Base-by-base conservation (phyloP, 2,888 invertebrate genomes). In the Acronicta leporina region DNA sequence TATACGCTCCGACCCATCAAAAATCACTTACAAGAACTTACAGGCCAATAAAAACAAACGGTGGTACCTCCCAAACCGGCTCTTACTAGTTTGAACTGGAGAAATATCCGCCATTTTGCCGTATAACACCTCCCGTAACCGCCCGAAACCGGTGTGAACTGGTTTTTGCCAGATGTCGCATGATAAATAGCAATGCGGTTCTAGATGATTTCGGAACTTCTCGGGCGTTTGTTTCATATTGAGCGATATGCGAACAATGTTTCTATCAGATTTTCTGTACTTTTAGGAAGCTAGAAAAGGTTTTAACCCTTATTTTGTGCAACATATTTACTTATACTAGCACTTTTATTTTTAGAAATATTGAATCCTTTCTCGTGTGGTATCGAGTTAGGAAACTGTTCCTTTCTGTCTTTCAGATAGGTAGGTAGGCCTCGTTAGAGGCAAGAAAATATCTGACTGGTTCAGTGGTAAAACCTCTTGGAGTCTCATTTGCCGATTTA, bases 111-210 rank as follows among this genome's bases (percentile, higher is more conserved):
- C 76, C 79, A 74, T 74, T 77, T 80, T 73, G 73, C 67, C 69
- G 63, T 68, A 70, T 75, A 75, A 79, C 79, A 81, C 79, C 77
- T 78, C 76, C 60, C 73, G 63, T 73, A 84, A 82, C 82, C 78
- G 73, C 79, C 80, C 68, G 65, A 71, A 77, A 84, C 86, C 85
- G 82, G 87, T 86, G 85, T 77, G 82, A 87, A 87, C 87, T 75
- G 81, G 81, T 87, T 82, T 73, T 61, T 63, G 73, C 77, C 90
- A 90, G 89, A 87, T 90, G 90, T 83, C 81, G 84, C 87, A 84
- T 87, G 89, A 90, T 87, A 88, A 89, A 90, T 89, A 81, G 88
- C 88, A 69, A 81, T 84, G 88, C 80, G 88, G 90, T 90, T 76
- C 81, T 63, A 75, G 82, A 90, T 88, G 87, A 88, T 90, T 91